Base-by-base conservation (phyloP, 2,888 invertebrate species). In the Parasteatoda lunata region DNA sequence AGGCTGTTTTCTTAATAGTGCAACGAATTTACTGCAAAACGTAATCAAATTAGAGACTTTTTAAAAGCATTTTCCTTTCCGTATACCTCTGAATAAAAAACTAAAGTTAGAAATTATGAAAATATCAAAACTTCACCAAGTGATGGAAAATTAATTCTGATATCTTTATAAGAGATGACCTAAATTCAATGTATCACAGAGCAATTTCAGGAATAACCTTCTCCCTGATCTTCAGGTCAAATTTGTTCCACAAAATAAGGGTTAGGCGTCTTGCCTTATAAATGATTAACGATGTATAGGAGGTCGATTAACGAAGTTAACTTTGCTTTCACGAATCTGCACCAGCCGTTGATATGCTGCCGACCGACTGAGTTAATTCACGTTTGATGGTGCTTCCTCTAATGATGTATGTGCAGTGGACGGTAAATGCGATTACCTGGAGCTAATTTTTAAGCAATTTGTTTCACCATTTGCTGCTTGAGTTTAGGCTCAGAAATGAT, bases 241-340 rank as follows among this genome's bases (percentile, higher is more conserved):
- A 75, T 54, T 73, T 52, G 72, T 72, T 65, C 51, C 80, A 80
- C 72, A 70, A 78, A 71, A 51, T 15, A 49, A 47, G 48, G 59
- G 66, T 48, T n/a, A 13, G n/a, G 30, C 70, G 48, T 45, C 68
- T 59, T 73, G 15, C 69, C 45, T 75, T 81, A 81, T 81, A 81
- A 81, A 75, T 81, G 81, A 81, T 81, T 75, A 75, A 81, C 66
- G 81, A 81, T 66, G 54, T 52, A 48, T 30, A 47, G 65, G 51
- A 65, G 81, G 69, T 81, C 81, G 81, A 81, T 81, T 81, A 81
- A 75, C 81, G 75, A 81, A 81, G 81, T 73, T 81, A 71, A 81
- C 51, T 81, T 81, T 69, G 75, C 73, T 75, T 30, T 52, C 59
- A 49, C 80, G 30, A 30, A 47, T 70, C 69, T 48, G 9, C 65